Percentiles rank a stretch among this genome's conserved stretches.
Conservation (phyloP, 2,113 vertebrate species). For the Hucho hucho region DNA sequence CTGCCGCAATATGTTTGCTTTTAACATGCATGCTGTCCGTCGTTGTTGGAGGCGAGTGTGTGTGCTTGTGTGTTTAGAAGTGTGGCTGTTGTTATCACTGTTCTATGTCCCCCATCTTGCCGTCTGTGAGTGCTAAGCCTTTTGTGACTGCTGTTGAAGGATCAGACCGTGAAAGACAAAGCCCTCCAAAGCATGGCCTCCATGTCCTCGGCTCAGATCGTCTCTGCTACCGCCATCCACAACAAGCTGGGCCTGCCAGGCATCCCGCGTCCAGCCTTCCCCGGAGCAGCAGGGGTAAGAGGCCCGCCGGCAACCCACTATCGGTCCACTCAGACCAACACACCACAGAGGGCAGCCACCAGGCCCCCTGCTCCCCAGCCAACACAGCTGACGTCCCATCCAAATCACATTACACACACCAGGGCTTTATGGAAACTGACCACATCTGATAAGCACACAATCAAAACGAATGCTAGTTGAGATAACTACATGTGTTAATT, state of each 20-base stretch:
- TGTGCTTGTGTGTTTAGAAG: slow-evolving; percentile 65
- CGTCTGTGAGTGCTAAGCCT: slow-evolving; percentile 76
- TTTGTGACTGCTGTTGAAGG: slow-evolving; percentile 91
- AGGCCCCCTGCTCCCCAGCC: slow-evolving; percentile 26
- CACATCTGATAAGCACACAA: slow-evolving; percentile 70
- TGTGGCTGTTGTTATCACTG: slow-evolving; percentile 60
- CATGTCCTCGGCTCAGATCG: slow-evolving; percentile 99
- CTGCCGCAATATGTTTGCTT: not conserved
- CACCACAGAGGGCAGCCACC: slow-evolving; percentile 49
- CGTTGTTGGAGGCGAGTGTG: slow-evolving; percentile 59
- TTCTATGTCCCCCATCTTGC: slow-evolving; percentile 65
- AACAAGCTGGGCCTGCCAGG: slow-evolving; percentile 98
- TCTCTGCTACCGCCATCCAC: slow-evolving; percentile 98
- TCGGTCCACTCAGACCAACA: slow-evolving; percentile 53
- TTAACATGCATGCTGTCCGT: slow-evolving; percentile 56
- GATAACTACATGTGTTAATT: slow-evolving; percentile 66
- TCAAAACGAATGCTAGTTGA: slow-evolving; percentile 62
- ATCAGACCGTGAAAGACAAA: slow-evolving; percentile 99
- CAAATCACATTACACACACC: slow-evolving; percentile 73
- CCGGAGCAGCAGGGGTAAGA: slow-evolving; percentile 95
- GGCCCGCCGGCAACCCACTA: slow-evolving; percentile 41
- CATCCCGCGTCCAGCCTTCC: slow-evolving; percentile 94
- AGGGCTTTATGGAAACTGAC: slow-evolving; percentile 57
- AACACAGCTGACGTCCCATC: slow-evolving; percentile 29
- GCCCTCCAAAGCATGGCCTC: slow-evolving; percentile 99